Evolutionary conservation across 2,888 invertebrate genomes (phyloP).

Genomic region (Platynereis dumerilii): DNA sequence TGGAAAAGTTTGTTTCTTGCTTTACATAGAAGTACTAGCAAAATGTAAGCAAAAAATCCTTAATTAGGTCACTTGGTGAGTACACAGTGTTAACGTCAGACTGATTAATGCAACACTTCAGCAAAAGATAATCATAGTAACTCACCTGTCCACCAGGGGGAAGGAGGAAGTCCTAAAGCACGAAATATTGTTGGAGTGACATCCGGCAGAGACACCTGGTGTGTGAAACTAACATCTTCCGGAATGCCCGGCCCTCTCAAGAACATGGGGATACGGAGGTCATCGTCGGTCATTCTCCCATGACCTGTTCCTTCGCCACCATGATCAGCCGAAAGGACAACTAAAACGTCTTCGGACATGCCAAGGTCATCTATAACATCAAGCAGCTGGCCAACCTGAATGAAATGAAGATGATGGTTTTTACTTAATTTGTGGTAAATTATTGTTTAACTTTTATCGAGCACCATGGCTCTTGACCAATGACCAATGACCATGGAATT

Average conservation of each 20-base stretch:
- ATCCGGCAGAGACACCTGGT: slow-evolving; percentile 14
- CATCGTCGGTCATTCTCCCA: slow-evolving; percentile 2
- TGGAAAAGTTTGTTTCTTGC: too few species aligned
- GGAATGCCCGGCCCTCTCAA: slow-evolving; percentile 13
- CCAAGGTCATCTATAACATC: slow-evolving; percentile 16
- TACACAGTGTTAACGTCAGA: too few species aligned
- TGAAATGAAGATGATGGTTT: too few species aligned
- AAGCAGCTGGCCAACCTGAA: slow-evolving; percentile 16
- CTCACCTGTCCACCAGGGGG: slow-evolving; percentile 22
- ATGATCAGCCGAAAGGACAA: slow-evolving; percentile 19
- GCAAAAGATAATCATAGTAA: too few species aligned
- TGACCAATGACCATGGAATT: too few species aligned
- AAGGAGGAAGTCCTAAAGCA: slow-evolving; percentile 13
- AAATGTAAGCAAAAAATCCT: too few species aligned
- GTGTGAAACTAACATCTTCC: neutral
- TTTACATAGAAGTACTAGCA: too few species aligned
- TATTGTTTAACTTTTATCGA: too few species aligned
- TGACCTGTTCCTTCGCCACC: slow-evolving; percentile 14
- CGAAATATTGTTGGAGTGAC: slow-evolving; percentile 19
- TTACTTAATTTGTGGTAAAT: too few species aligned
- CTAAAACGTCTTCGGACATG: neutral
- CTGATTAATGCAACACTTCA: too few species aligned
- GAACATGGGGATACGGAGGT: slow-evolving; percentile 19
- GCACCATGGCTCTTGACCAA: too few species aligned
- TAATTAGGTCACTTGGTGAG: too few species aligned